A percentile compares a stretch with the other conserved stretches of the same genome.
phyloP scores from a whole-genome alignment of 2,888 invertebrate species.

The Dioctria linearis region DNA sequence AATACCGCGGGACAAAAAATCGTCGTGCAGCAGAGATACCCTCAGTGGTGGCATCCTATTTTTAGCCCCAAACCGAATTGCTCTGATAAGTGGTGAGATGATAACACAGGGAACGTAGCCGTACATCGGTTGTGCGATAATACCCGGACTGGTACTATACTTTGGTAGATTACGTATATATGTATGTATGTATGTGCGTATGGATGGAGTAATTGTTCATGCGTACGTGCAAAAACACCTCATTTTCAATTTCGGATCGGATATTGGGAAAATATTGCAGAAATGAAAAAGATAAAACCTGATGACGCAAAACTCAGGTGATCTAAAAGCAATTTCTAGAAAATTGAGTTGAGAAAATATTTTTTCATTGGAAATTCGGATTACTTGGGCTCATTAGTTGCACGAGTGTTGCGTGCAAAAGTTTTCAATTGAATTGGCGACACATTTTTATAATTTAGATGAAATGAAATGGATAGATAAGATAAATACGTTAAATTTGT shows the following conservation, averaged over 20 bases:
- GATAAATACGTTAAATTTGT: no score
- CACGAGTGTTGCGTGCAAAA: no score
- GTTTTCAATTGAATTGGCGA: no score
- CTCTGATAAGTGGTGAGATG: background rate
- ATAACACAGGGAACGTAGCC: slow-evolving; percentile 10
- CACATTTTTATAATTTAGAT: no score
- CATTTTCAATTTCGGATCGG: background rate
- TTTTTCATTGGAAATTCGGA: background rate
- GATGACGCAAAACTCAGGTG: background rate
- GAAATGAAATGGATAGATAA: no score
- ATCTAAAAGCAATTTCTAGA: background rate
- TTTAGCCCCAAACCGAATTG: slow-evolving; percentile 37
- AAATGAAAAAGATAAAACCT: background rate
- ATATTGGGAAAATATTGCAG: background rate
- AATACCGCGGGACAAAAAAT: slow-evolving; percentile 12
- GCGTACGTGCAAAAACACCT: background rate
- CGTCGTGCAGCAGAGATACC: slow-evolving; percentile 15
- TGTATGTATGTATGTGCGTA: no score
- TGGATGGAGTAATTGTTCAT: background rate
- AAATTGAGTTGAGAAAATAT: background rate
- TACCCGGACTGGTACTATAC: background rate
- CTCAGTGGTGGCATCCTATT: slow-evolving; percentile 36
- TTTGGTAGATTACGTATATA: background rate
- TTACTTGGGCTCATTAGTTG: background rate
- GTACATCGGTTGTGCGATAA: background rate